Evolutionary conservation across 2,888 invertebrate genomes (phyloP), one percentile per base, ranked within the genome.

Genomic region (Lasioglossum figueresi): DNA sequence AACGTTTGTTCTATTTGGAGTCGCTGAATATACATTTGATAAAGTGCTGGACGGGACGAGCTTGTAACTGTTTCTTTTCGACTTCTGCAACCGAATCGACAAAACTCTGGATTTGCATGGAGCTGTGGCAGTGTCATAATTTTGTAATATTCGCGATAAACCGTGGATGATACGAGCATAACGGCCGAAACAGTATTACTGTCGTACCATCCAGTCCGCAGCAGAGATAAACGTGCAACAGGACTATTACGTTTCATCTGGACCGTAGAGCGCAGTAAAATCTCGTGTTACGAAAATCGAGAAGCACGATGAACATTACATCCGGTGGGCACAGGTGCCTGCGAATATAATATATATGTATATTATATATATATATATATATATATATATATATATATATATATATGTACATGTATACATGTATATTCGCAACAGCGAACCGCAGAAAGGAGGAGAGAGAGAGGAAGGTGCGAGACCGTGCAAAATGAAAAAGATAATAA

Each of bases 211-310:
- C n/a, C 31, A 34, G 27, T 23, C 59, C 31, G n/a, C 4, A 34
- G 27, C 23, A 23, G 31, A 48, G 59, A 59, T 48, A 34, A 59
- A 63, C 34, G 19, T 37, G 45, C 40, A 70, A 75, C 59, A 27
- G 66, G 43, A 45, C 52, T 75, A 34, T 59, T 59, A 73, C 66
- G 63, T 79, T 66, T 68, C 40, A 40, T 48, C 66, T 2, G 34
- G 16, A 45, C 10, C 8, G 73, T 27, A 45, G 71, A 73, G 10
- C 8, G 34, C 68, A 31, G 23, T 79, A 66, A 84, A 84, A 84
- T 84, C 84, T 84, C 75, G 68, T 66, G 66, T 86, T 83, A 48
- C 73, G 59, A 85, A 76, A 85, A 85, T 77, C 72, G 75, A 76
- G 66, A 19, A 78, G 23, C 23, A 63, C 43, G 23, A 59, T 71